phyloP scores from a whole-genome alignment of 2,113 vertebrate genomes.

The Eidolon helvum region DNA sequence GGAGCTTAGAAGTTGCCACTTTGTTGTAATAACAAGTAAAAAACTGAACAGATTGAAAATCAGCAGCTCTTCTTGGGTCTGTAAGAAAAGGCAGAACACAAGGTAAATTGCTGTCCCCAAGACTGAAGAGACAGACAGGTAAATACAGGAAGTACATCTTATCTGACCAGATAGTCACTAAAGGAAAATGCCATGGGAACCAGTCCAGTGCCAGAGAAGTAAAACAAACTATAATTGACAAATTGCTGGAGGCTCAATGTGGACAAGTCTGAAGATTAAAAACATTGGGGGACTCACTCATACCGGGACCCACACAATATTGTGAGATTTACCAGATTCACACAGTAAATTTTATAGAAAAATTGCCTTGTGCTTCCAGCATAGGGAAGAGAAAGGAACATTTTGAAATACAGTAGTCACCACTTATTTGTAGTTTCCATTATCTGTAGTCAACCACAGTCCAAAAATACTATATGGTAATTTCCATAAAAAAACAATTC shows the following conservation, averaged over 20 bases:
- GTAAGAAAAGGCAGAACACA: not conserved
- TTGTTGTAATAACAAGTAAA: not conserved
- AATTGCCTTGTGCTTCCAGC: not conserved
- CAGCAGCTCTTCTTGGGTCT: not conserved
- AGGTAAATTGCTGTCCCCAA: not conserved
- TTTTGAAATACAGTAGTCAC: not conserved
- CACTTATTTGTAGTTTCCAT: not conserved
- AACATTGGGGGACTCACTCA: not conserved
- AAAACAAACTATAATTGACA: not conserved
- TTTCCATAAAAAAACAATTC: not conserved
- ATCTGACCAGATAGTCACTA: not conserved
- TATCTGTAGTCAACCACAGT: not conserved
- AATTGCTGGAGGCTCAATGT: not conserved
- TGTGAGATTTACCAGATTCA: not conserved
- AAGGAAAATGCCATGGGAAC: not conserved
- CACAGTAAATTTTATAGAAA: not conserved
- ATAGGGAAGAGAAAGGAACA: not conserved
- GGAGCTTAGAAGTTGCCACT: not conserved
- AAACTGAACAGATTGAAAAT: not conserved
- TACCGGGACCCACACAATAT: not conserved
- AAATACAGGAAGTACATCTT: not conserved
- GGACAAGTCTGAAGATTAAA: not conserved
- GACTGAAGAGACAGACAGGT: not conserved
- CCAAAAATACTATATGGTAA: no score
- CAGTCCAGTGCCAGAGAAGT: not conserved